phyloP scores from a whole-genome alignment of 2,888 invertebrate species.

The Argyra leucocephala region DNA sequence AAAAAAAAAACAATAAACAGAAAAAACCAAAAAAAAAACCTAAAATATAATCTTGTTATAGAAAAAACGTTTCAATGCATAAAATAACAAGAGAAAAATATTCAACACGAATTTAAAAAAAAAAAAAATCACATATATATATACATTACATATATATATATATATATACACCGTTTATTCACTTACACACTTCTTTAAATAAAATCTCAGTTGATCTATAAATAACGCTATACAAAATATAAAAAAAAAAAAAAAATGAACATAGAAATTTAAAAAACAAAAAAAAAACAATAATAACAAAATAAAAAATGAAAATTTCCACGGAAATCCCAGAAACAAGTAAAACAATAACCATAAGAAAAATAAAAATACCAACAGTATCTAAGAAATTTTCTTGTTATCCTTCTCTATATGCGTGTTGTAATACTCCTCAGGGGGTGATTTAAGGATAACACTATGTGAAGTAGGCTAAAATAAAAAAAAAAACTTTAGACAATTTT shows the following conservation, averaged over 20 bases:
- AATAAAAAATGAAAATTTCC: not conserved
- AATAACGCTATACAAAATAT: not conserved
- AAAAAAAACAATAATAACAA: not conserved
- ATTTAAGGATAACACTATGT: slow-evolving; percentile 11
- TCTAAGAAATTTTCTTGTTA: not conserved
- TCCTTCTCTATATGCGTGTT: not conserved
- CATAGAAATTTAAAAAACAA: not conserved
- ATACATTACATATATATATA: too few species aligned
- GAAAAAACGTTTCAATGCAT: not conserved
- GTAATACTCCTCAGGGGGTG: slow-evolving; percentile 10
- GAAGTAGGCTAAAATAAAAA: slow-evolving; percentile 9
- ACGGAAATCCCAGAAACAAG: not conserved
- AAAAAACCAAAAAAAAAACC: too few species aligned
- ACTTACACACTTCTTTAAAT: slow-evolving; percentile 8
- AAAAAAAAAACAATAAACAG: not conserved
- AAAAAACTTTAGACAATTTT: not conserved
- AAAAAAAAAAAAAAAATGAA: not conserved
- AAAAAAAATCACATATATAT: too few species aligned
- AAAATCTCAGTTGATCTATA: slow-evolving; percentile 11
- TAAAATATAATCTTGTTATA: not conserved
- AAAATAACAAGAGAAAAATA: not conserved
- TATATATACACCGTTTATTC: not conserved
- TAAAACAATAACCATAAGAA: not conserved
- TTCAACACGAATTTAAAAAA: not conserved
- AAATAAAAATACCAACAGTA: not conserved